Evolutionary conservation across 92 coral and sea anemone species (phyloP).

Genomic region (Montipora capitata): DNA sequence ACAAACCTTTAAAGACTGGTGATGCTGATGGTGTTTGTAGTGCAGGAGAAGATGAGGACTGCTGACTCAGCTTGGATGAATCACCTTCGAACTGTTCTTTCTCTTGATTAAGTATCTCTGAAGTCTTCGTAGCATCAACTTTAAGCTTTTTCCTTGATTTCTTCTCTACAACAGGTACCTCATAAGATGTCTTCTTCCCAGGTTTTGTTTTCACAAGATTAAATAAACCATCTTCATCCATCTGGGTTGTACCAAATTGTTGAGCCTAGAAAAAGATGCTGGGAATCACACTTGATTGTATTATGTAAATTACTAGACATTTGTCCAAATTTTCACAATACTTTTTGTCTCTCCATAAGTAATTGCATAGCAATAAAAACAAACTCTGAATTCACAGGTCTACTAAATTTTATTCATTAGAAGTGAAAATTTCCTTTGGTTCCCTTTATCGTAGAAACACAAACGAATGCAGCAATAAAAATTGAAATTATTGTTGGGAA

Average conservation of each 20-base stretch:
- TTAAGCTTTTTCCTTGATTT: conserved; percentile 38
- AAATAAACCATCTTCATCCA: conserved; percentile 91
- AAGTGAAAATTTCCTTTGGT: too few relatives aligned
- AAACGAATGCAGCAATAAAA: too few relatives aligned
- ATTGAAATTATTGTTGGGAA: too few relatives aligned
- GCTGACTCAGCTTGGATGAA: conserved; percentile 37
- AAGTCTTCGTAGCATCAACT: neutral
- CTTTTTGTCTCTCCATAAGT: too few relatives aligned
- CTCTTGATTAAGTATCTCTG: conserved; percentile 22
- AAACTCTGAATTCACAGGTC: too few relatives aligned
- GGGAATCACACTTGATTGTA: too few relatives aligned
- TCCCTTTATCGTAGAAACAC: too few relatives aligned
- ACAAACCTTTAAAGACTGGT: conserved; percentile 65
- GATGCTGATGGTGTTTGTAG: conserved; percentile 78
- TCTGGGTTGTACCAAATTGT: conserved; percentile 82
- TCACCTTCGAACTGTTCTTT: conserved; percentile 25
- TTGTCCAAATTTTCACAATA: too few relatives aligned
- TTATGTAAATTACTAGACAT: too few relatives aligned
- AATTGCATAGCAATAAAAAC: too few relatives aligned
- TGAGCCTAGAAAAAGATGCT: conserved; percentile 69
- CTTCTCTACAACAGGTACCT: conserved; percentile 52
- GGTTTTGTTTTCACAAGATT: conserved; percentile 79
- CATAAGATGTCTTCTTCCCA: conserved; percentile 76
- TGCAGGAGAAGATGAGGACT: conserved; percentile 64
- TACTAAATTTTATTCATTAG: too few relatives aligned